phyloP scores from a whole-genome alignment of 1,140 invertebrate species.

The Leptinotarsa lineolata region DNA sequence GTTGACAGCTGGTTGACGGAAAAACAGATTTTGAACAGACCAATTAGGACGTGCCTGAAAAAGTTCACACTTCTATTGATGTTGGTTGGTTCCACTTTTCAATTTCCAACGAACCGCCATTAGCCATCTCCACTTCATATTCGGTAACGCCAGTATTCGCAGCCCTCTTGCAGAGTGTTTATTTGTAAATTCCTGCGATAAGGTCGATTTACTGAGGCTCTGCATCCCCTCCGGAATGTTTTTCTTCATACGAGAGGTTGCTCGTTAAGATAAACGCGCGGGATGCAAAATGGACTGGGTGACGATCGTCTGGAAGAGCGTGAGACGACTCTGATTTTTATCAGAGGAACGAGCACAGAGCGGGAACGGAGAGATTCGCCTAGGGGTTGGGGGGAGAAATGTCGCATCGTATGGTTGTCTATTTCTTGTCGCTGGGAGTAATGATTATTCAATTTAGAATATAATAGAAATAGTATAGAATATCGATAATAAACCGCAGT shows the following conservation, averaged over 20 bases:
- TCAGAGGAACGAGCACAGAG: not conserved
- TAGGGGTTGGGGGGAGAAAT: not conserved
- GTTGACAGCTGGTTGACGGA: too few species aligned
- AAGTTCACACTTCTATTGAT: too few species aligned
- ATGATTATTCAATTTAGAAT: too few species aligned
- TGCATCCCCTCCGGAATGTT: not conserved
- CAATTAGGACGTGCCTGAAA: too few species aligned
- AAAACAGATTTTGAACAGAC: too few species aligned
- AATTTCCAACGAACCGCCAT: not conserved
- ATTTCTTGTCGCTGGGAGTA: too few species aligned
- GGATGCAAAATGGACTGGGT: conserved; percentile 7
- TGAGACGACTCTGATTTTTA: not conserved
- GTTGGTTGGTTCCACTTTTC: not conserved
- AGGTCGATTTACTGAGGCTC: not conserved
- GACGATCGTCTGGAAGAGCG: conserved; percentile 4
- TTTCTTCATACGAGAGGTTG: not conserved
- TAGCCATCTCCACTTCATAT: not conserved
- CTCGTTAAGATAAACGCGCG: not conserved
- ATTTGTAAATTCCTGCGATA: conserved; percentile 4
- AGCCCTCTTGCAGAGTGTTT: not conserved
- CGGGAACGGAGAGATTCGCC: not conserved
- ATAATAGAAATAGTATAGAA: too few species aligned
- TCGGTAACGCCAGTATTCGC: not conserved
- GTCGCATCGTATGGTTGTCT: too few species aligned
- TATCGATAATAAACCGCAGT: too few species aligned